Base-by-base conservation (phyloP, 2,113 vertebrate genomes). In the Plotosus lineatus region DNA sequence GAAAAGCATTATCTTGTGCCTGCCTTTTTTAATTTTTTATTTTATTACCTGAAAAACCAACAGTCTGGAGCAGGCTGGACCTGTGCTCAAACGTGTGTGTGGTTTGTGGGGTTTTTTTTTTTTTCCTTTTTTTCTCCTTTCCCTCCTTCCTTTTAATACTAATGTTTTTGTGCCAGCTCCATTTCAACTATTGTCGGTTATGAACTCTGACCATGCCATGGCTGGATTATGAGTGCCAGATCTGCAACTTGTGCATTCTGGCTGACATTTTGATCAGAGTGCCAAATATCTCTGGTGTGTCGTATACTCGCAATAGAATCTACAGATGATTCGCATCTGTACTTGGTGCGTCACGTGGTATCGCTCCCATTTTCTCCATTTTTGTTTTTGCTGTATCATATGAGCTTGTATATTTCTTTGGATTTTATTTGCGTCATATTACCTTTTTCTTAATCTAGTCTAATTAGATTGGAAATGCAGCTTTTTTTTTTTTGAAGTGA, bases 331-430 rank as follows among this genome's bases (percentile, higher is more conserved):
- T 88, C 82, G 83, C 85, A 87, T 91, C 86, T 89, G 86, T 87
- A 69, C 77, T 69, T n/a, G 56, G 44, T 7, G 85, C 88, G 89
- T 85, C 77, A 75, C 81, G 83, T 89, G 90, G 90, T 83, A 83
- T 51, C 63, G 86, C 72, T 83, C 80, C 75, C 86, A 84, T 88
- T 75, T 36, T 79, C 80, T 88, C 81, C 78, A 87, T 89, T 88
- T 89, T 55, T 85, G 80, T 77, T 90, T 85, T 92, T 94, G 91
- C 92, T 75, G 92, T 93, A 92, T 93, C 85, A 89, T 91, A 90
- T 88, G 44, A 88, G 87, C 80, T 86, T 89, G 87, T 23, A 31
- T 71, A 75, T 72, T 83, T 80, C 53, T 66, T 79, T 80, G 21
- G 73, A 90, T 88, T 91, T 46, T 69, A 90, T n/a, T 71, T 51